A percentile compares a stretch with the other conserved stretches of the same genome.
Evolutionary conservation across 37 sponge, comb jelly and placozoan genomes (phyloP).

Genomic region (Bolinopsis microptera): DNA sequence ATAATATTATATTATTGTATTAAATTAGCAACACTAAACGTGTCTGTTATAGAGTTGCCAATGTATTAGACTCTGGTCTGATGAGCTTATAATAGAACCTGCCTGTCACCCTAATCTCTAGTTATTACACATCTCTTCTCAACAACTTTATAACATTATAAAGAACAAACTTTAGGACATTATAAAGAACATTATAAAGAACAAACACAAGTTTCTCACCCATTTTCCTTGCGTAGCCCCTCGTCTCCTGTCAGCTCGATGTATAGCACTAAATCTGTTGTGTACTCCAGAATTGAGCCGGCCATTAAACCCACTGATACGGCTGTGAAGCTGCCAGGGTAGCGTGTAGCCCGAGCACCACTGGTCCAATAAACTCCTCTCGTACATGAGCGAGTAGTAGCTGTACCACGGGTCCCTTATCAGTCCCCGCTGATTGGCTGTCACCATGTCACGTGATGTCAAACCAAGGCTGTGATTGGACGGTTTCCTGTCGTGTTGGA

Average conservation of each 20-base stretch:
- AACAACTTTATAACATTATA: neutral
- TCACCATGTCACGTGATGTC: neutral
- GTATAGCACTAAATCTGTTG: neutral
- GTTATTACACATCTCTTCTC: too few species aligned
- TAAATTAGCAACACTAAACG: too few species aligned
- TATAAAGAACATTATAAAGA: neutral
- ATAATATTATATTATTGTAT: too few species aligned
- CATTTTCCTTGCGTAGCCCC: neutral
- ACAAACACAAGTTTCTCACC: neutral
- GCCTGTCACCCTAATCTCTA: neutral
- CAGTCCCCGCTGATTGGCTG: neutral
- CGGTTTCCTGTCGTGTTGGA: conserved; percentile 24
- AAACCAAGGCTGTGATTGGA: neutral
- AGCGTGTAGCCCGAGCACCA: neutral
- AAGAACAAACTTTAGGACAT: neutral
- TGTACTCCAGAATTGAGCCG: neutral
- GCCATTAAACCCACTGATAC: neutral
- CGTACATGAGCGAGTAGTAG: conserved; percentile 25
- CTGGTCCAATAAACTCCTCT: conserved; percentile 3
- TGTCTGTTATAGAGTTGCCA: too few species aligned
- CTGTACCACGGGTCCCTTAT: neutral
- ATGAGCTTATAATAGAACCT: too few species aligned
- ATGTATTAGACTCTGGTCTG: too few species aligned
- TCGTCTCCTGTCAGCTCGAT: neutral
- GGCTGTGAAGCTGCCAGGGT: neutral